Evolutionary conservation across 2,888 invertebrate genomes (phyloP), one percentile per base, ranked within the genome.

Genomic region (Nymphalis c-album): DNA sequence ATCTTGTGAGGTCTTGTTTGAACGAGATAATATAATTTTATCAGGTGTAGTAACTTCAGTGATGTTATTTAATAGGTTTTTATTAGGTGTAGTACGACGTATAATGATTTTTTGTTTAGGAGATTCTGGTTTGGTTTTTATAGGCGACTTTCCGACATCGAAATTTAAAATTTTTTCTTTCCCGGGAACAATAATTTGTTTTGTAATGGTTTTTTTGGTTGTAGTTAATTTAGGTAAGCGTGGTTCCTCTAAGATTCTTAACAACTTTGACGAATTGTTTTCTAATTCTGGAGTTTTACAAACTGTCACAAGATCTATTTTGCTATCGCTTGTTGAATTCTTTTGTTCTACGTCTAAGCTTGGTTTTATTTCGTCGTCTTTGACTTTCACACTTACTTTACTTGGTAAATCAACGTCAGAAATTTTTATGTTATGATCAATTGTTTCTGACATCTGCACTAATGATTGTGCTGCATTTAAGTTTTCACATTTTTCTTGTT

Each of bases 171-270:
- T 90, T 77, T 91, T 92, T 75, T 92, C 93, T 76, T 87, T 92
- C 1, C 84, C 83, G 2, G 86, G 78, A 58, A 86, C 74, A 50
- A 87, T 77, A 48, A 87, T 75, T 75, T 85, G 86, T 74, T 90
- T 91, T 26, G 84, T 69, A 16, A 84, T 74, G 22, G 83, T 75
- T 74, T 85, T 91, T 65, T 77, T 80, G 10, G 79, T 31, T 16
- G 68, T 20, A 40, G 76, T 45, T 48, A 84, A 73, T 78, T 85
- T 90, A 18, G 86, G 84, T 71, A 84, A 78, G 65, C 80, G 80
- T 0, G 92, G 90, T 73, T 93, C 93, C 75, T 94, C 93, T 72
- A 94, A 82, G 66, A 94, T 93, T 80, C 94, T 93, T 69, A 94
- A 81, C 55, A 94, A 78, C 83, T 93, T 94, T 1, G 94, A 93